These are phyloP conservation scores for Syngnathus typhle DNA, from an alignment of 2,113 vertebrate species.

Conservation along the genomic window DNA sequence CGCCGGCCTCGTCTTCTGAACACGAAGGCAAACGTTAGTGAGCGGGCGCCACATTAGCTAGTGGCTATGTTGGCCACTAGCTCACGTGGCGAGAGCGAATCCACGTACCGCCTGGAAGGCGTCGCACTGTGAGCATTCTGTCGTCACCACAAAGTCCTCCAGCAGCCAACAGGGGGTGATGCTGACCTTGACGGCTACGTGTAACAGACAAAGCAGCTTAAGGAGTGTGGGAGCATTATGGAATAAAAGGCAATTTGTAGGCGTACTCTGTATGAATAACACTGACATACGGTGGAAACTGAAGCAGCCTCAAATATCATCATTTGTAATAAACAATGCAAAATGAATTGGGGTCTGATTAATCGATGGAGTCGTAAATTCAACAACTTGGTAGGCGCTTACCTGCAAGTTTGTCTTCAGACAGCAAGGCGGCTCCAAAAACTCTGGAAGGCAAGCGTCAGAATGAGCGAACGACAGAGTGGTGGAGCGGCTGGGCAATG, in stretches of 20 bases:
- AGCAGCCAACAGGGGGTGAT: conserved; percentile 51
- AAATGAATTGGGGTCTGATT: too few relatives aligned
- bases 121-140: conserved; percentile 34
- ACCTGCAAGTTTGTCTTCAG: conserved; percentile 49
- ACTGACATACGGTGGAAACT: too few relatives aligned
- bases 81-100: too few relatives aligned
- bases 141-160: conserved; percentile 55
- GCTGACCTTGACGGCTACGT: conserved; percentile 17
- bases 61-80: background rate
- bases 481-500: too few relatives aligned
- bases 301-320: too few relatives aligned
- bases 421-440: conserved; percentile 49
- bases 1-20: conserved; percentile 43
- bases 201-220: background rate
- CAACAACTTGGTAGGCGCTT: background rate
- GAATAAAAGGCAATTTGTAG: too few relatives aligned
- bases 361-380: too few relatives aligned
- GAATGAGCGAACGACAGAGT: background rate
- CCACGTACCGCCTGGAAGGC: conserved; percentile 45
- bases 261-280: too few relatives aligned
- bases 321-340: background rate
- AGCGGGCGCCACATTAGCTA: background rate
- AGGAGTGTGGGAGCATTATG: too few relatives aligned
- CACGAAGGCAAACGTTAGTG: background rate
- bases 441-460: conserved; percentile 45